Evolutionary conservation across 2,888 invertebrate genomes (phyloP).

Genomic region (Parthenolecanium corni): DNA sequence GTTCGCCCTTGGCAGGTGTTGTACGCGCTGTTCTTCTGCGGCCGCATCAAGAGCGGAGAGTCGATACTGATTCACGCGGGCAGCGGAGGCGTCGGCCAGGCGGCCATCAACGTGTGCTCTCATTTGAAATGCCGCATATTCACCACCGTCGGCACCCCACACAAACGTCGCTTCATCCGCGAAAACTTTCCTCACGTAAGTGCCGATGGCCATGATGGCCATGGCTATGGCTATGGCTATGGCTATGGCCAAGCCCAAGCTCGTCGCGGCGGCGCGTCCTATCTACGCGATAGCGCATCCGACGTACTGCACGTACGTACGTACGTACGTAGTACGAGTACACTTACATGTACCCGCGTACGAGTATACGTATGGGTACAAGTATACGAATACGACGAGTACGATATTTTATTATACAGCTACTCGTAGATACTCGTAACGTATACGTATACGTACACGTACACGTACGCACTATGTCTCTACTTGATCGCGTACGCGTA

Average conservation of each 20-base stretch:
- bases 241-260: neutral
- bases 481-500: neutral
- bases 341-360: neutral
- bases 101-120: conserved; percentile 59
- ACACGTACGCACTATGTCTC: too few relatives aligned
- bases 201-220: too few relatives aligned
- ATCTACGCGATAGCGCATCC: too few relatives aligned
- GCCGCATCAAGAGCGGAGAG: conserved; percentile 42
- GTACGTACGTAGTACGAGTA: too few relatives aligned
- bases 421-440: too few relatives aligned
- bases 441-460: too few relatives aligned
- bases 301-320: too few relatives aligned
- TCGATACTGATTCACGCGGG: conserved; percentile 47
- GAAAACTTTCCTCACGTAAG: conserved; percentile 44
- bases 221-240: neutral
- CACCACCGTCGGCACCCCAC: conserved; percentile 58
- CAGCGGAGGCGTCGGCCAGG: conserved; percentile 62
- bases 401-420: too few relatives aligned
- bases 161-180: conserved; percentile 52
- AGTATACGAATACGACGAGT: neutral
- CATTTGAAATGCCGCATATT: conserved; percentile 52
- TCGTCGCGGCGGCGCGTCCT: neutral
- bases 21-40: conserved; percentile 48
- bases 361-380: neutral
- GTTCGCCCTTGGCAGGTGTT: too few relatives aligned